Percentiles rank a stretch among this genome's conserved stretches.
These are phyloP conservation scores for Hipposideros larvatus DNA, from an alignment of 2,797 vertebrate genomes.

Conservation along the genomic window DNA sequence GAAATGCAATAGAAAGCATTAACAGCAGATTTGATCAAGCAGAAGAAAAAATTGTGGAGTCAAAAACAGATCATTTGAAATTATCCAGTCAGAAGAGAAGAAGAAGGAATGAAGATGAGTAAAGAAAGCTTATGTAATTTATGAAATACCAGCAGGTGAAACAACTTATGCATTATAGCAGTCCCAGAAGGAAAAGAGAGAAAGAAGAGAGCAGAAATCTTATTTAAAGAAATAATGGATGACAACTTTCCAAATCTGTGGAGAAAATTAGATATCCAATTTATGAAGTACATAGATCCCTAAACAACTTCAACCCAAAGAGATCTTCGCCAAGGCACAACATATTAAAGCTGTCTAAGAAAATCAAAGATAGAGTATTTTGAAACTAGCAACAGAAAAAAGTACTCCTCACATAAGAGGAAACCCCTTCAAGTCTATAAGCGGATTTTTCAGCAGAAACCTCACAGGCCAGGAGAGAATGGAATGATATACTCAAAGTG, in stretches of 20 bases:
- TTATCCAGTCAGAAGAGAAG: not conserved
- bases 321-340: not conserved
- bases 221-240: not conserved
- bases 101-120: not conserved
- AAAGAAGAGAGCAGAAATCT: not conserved
- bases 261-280: not conserved
- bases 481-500: too few relatives aligned
- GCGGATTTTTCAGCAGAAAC: not conserved
- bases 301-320: not conserved
- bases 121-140: not conserved
- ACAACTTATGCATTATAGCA: not conserved
- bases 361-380: not conserved
- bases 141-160: not conserved
- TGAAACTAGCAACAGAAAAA: not conserved
- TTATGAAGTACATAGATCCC: not conserved
- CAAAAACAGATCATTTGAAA: not conserved
- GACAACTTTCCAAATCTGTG: not conserved
- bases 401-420: not conserved
- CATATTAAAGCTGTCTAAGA: not conserved
- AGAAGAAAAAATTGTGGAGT: not conserved
- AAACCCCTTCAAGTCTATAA: not conserved
- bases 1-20: not conserved
- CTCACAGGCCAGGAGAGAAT: too few relatives aligned
- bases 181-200: not conserved
- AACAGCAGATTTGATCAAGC: not conserved